These are phyloP conservation scores for Narcine bancroftii DNA, from an alignment of 2,113 vertebrate genomes.

Conservation along the genomic window DNA sequence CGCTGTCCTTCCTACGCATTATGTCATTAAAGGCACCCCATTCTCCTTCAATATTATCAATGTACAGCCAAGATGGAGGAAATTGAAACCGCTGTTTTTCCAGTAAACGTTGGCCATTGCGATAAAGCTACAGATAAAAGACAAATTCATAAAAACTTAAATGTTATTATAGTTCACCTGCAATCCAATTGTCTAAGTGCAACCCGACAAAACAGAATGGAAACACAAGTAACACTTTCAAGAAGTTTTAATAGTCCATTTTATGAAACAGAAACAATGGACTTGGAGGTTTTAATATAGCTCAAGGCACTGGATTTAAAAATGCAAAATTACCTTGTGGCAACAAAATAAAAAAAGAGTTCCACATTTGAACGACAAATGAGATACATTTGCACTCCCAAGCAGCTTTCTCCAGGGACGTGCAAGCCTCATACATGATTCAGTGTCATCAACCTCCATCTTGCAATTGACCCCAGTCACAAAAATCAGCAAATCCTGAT, in stretches of 20 bases:
- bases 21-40: slow-evolving; percentile 99
- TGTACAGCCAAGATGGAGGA: slow-evolving; percentile 95
- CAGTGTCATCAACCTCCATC: no score
- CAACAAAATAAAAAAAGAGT: neutral
- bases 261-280: neutral
- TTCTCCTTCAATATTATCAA: slow-evolving; percentile 97
- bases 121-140: slow-evolving; percentile 69
- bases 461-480: no score
- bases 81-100: slow-evolving; percentile 98
- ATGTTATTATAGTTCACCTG: no score
- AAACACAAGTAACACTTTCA: neutral
- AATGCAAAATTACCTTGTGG: neutral
- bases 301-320: neutral
- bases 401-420: neutral
- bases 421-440: no score
- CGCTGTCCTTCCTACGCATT: slow-evolving; percentile 94
- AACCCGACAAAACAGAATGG: no score
- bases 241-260: neutral
- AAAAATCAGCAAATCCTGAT: no score
- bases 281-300: neutral
- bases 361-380: neutral
- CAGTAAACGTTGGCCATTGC: slow-evolving; percentile 90
- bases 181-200: no score
- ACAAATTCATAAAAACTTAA: neutral
- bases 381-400: neutral